Evolutionary conservation across 2,797 vertebrate genomes (phyloP).

Genomic region (Chrosomus eos): DNA sequence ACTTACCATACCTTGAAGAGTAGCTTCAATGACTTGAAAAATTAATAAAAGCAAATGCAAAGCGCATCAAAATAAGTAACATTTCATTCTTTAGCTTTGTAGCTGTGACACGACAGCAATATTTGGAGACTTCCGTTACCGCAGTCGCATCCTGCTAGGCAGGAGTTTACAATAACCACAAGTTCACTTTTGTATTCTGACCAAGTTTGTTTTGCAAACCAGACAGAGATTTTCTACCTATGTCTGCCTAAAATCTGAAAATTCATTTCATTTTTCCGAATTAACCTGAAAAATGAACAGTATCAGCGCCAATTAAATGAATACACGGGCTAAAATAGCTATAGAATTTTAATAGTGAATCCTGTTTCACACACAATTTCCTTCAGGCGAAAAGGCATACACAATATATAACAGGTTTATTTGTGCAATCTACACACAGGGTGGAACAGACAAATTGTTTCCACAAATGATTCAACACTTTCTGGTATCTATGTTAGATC

Average conservation of each 20-base stretch:
- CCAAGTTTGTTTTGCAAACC: conserved; percentile 6
- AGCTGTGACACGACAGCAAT: neutral
- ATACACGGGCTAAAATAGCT: neutral
- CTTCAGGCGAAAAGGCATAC: neutral
- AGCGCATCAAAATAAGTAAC: neutral
- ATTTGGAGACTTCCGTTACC: conserved; percentile 14
- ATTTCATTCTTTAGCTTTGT: neutral
- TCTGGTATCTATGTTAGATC: neutral
- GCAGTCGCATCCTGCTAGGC: conserved; percentile 18
- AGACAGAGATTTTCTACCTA: neutral
- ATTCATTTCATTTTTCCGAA: too few relatives aligned
- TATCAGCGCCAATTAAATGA: neutral
- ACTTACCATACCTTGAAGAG: neutral
- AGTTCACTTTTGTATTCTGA: neutral
- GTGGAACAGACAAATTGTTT: neutral
- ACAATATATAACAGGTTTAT: neutral
- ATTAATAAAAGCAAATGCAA: neutral
- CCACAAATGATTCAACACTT: neutral
- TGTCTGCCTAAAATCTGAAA: neutral
- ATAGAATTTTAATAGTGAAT: neutral
- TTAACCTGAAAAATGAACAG: neutral
- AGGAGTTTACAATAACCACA: conserved; percentile 12
- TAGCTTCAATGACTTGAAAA: neutral
- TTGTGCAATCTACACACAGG: neutral
- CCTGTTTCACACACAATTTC: neutral